phyloP scores from a whole-genome alignment of 2,888 invertebrate genomes.

The Pyrrhosoma nymphula region DNA sequence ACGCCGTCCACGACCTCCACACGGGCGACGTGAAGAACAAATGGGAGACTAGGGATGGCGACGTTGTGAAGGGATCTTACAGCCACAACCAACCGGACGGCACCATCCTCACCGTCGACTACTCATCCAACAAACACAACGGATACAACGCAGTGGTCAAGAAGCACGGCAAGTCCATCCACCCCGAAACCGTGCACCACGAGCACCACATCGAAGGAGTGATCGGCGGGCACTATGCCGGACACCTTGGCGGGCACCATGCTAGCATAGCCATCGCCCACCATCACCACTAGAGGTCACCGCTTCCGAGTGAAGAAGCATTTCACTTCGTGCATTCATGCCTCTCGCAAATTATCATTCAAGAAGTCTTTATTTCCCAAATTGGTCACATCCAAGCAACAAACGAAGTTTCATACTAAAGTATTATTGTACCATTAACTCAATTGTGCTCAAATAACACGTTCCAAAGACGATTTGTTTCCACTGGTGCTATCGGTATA shows the following conservation, averaged over 20 bases:
- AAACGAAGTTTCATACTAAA: not conserved
- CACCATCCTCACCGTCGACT: conserved; percentile 55
- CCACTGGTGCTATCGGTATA: not conserved
- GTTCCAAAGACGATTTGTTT: not conserved
- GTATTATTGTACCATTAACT: not conserved
- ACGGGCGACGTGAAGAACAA: conserved; percentile 54
- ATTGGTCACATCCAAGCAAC: no score
- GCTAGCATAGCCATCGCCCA: conserved; percentile 38
- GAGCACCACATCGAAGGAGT: not conserved
- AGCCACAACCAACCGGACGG: conserved; percentile 56
- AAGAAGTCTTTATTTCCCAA: no score
- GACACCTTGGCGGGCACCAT: not conserved
- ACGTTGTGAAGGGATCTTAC: conserved; percentile 69
- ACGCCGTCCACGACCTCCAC: conserved; percentile 40
- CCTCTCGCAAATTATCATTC: not conserved
- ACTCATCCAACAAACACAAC: conserved; percentile 68
- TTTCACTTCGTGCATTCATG: not conserved
- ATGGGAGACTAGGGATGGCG: conserved; percentile 71
- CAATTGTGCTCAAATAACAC: not conserved
- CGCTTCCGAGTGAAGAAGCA: not conserved
- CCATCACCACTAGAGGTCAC: not conserved
- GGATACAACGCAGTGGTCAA: conserved; percentile 70
- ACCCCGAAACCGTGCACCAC: conserved; percentile 8
- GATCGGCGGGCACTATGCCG: not conserved
- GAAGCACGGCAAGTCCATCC: conserved; percentile 46